phyloP scores from a whole-genome alignment of 2,113 vertebrate species.

The Emydocephalus ijimae region DNA sequence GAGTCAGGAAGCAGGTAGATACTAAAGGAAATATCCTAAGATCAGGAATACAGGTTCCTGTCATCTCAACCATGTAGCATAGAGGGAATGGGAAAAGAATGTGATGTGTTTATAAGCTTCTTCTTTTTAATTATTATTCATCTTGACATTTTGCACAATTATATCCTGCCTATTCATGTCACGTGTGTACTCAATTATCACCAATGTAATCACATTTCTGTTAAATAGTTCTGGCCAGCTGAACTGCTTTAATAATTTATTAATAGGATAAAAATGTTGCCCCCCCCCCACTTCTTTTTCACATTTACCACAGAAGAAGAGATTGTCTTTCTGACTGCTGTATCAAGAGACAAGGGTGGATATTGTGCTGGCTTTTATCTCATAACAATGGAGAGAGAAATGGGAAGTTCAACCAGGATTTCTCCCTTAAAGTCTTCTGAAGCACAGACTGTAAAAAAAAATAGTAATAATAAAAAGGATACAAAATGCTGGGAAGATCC shows the following conservation, averaged over 20 bases:
- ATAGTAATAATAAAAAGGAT: background rate
- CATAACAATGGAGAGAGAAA: background rate
- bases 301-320: background rate
- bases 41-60: background rate
- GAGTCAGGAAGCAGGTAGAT: background rate
- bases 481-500: background rate
- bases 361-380: conserved; percentile 6
- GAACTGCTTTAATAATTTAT: background rate
- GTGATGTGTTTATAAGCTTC: background rate
- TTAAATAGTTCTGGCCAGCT: background rate
- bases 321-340: background rate
- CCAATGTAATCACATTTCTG: background rate
- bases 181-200: background rate
- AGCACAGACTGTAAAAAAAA: background rate
- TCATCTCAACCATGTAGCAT: background rate
- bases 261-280: conserved; percentile 1
- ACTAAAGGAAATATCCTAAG: background rate
- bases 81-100: background rate
- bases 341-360: background rate
- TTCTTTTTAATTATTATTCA: background rate
- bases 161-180: background rate
- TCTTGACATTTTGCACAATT: background rate
- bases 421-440: conserved; percentile 19
- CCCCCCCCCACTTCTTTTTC: background rate
- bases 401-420: conserved; percentile 19